Conservation (phyloP, 2,888 invertebrate genomes). For the Callimorpha dominula region DNA sequence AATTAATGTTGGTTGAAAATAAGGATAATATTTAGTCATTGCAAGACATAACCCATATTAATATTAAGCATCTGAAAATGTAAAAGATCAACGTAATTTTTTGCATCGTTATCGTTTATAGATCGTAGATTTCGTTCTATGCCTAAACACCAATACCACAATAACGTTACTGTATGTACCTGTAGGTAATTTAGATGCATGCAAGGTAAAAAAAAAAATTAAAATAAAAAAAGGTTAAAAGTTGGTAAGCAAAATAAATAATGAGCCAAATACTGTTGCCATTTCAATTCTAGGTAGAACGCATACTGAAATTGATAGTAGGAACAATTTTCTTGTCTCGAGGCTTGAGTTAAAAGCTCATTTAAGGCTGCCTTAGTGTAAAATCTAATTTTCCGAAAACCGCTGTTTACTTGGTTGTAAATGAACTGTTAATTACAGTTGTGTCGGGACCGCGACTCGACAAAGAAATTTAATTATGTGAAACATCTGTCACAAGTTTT, state of each 20-base stretch:
- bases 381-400: conserved; percentile 4
- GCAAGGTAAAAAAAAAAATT: too few species aligned
- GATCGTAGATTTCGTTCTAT: too few species aligned
- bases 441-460: not conserved
- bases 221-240: too few species aligned
- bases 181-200: too few species aligned
- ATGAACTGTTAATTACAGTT: not conserved
- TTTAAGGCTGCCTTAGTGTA: conserved; percentile 3
- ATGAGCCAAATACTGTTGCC: not conserved
- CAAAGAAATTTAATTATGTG: not conserved
- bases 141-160: too few species aligned
- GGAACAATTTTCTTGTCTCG: conserved; percentile 1
- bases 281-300: not conserved
- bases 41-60: too few species aligned
- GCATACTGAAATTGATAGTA: not conserved
- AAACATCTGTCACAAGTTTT: not conserved
- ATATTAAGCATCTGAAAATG: too few species aligned
- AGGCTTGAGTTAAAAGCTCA: not conserved
- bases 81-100: too few species aligned
- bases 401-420: not conserved
- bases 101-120: too few species aligned
- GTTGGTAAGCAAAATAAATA: too few species aligned
- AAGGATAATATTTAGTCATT: too few species aligned
- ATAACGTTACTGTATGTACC: too few species aligned
- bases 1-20: not conserved